phyloP scores from a whole-genome alignment of 2,113 vertebrate species.

The Pachypanchax playfairii region DNA sequence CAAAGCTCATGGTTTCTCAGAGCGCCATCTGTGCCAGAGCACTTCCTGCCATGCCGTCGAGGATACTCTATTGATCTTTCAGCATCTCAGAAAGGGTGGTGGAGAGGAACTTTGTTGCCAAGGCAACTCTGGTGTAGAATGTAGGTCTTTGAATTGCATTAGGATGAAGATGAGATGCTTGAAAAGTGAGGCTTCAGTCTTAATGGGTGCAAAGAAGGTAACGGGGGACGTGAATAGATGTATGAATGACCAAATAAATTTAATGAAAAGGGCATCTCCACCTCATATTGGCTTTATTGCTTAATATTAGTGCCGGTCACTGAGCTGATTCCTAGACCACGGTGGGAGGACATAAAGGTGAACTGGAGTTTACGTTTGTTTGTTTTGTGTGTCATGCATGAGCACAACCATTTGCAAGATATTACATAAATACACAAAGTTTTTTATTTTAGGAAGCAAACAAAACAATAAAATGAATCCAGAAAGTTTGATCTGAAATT shows the following conservation, averaged over 20 bases:
- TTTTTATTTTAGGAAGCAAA: too few species aligned
- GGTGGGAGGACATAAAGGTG: slow-evolving; percentile 25
- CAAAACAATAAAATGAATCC: neutral
- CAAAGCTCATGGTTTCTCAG: slow-evolving; percentile 65
- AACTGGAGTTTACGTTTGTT: slow-evolving; percentile 33
- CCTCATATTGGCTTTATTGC: slow-evolving; percentile 50
- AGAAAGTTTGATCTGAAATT: neutral
- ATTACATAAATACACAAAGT: neutral
- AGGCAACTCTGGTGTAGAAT: slow-evolving; percentile 77
- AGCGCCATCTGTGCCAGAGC: slow-evolving; percentile 62
- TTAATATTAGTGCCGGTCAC: slow-evolving; percentile 34
- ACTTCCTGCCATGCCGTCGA: slow-evolving; percentile 66
- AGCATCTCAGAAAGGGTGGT: slow-evolving; percentile 50
- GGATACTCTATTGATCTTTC: slow-evolving; percentile 77
- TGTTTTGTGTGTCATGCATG: slow-evolving; percentile 14
- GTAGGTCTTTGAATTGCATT: slow-evolving; percentile 80
- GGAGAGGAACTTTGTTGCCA: slow-evolving; percentile 75
- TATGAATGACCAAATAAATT: slow-evolving; percentile 43
- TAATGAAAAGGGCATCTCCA: slow-evolving; percentile 58
- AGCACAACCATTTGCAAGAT: neutral
- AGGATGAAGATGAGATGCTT: slow-evolving; percentile 63
- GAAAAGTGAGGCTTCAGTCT: slow-evolving; percentile 55
- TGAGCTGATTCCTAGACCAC: slow-evolving; percentile 34
- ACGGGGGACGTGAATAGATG: slow-evolving; percentile 42
- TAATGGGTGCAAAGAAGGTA: slow-evolving; percentile 59